Evolutionary conservation across 35 echinoderm and acorn worm genomes (phyloP).

Genomic region (Strongylocentrotus purpuratus): DNA sequence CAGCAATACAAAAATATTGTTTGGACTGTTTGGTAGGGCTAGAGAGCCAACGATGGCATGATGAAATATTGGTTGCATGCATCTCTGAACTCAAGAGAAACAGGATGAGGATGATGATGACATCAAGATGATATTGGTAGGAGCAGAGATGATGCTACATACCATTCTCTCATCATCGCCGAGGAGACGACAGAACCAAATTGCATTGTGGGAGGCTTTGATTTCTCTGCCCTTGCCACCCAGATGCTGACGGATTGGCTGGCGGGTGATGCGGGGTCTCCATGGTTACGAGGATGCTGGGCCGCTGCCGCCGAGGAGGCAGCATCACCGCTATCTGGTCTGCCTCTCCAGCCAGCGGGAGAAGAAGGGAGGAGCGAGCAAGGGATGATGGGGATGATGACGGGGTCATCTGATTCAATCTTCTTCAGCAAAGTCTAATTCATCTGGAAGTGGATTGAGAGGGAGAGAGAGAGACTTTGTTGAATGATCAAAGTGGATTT

Average conservation of each 20-base stretch:
- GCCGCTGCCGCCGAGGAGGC: background rate
- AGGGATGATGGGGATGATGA: background rate
- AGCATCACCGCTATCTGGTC: background rate
- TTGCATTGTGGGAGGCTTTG: slow-evolving; percentile 1
- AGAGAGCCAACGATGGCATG: background rate
- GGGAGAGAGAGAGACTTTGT: background rate
- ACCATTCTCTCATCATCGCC: background rate
- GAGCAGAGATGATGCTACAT: background rate
- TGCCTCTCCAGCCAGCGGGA: background rate
- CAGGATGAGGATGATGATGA: background rate
- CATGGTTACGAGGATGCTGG: slow-evolving; percentile 8
- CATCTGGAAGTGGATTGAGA: slow-evolving; percentile 24
- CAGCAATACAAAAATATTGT: background rate
- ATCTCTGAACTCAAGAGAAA: background rate
- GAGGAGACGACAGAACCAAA: background rate
- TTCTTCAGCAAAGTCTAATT: slow-evolving; percentile 16
- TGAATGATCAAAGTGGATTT: background rate
- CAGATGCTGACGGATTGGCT: background rate
- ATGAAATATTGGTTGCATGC: background rate
- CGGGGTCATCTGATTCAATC: background rate
- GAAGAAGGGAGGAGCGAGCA: background rate
- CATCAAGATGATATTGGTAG: background rate
- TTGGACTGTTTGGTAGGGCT: background rate
- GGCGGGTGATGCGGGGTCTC: background rate
- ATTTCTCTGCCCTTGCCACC: background rate